phyloP scores from a whole-genome alignment of 1,140 invertebrate species.

The Uloborus diversus region DNA sequence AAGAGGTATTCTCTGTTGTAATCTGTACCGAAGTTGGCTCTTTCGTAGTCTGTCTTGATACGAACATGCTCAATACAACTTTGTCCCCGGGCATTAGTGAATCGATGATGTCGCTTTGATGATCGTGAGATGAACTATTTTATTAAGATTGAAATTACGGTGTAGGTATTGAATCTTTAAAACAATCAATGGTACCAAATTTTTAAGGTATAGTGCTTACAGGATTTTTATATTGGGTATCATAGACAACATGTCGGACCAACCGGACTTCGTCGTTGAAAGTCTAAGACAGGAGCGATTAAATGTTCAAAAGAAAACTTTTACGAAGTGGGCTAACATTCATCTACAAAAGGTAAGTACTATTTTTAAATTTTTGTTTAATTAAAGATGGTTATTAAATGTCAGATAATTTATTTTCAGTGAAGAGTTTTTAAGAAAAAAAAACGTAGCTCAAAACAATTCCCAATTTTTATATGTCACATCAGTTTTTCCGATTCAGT shows the following conservation, averaged over 20 bases:
- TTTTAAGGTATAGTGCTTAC: not conserved
- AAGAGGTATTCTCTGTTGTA: slow-evolving; percentile 8
- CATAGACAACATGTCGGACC: slow-evolving; percentile 18
- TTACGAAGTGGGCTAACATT: slow-evolving; percentile 42
- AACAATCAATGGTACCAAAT: not conserved
- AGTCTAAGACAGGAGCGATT: slow-evolving; percentile 22
- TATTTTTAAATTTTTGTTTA: too few species aligned
- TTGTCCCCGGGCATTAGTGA: too few species aligned
- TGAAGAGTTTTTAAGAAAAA: too few species aligned
- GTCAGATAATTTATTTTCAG: too few species aligned
- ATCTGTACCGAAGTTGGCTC: not conserved
- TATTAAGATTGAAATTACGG: not conserved
- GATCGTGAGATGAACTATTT: not conserved
- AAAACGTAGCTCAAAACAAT: too few species aligned
- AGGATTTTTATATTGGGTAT: not conserved
- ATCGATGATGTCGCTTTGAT: too few species aligned
- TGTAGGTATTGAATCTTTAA: not conserved
- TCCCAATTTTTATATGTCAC: too few species aligned
- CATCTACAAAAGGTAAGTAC: slow-evolving; percentile 42
- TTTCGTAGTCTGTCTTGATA: not conserved
- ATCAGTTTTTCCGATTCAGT: too few species aligned
- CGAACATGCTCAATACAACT: too few species aligned
- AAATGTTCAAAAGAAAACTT: slow-evolving; percentile 45
- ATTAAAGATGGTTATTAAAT: too few species aligned
- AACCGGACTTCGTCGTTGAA: slow-evolving; percentile 22